Base-by-base conservation (phyloP, 1,140 invertebrate genomes). In the Zelostemma sp. region DNA sequence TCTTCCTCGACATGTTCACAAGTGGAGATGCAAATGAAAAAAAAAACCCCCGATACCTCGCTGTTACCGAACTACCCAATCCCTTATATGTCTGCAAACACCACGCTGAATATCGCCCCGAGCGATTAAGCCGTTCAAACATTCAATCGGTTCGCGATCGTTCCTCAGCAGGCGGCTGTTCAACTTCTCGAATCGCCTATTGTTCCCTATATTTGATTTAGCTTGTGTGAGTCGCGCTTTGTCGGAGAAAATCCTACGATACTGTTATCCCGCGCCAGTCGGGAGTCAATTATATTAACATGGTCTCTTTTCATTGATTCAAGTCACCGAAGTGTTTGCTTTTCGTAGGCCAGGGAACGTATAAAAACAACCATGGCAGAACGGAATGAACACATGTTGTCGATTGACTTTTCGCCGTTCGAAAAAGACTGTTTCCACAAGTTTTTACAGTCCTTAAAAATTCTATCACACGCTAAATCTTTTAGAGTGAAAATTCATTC, bases 81-180 rank as follows among this genome's bases (percentile, higher is more conserved):
- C 68, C 74, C 78, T 77, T 74, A 75, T n/a, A n/a, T 74, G 74
- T 77, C 77, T 70, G 79, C 78, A 81, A 82, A 81, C 79, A 80
- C 46, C 49, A 68, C 54, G 35, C 3, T 11, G 54, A 45, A 53
- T 35, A 67, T 56, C 41, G 80, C 80, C 73, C 57, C 70, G 66
- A 76, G 80, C 77, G 69, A 69, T 74, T 74, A 51, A 69, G 68
- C 65, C 73, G 74, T 80, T 82, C 80, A 82, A 82, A 82, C 80
- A 81, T 53, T 77, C 79, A 80, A 82, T 82, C 78, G 76, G 5
- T 6, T 75, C 73, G 74, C 65, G 68, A 65, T 72, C 66, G 67
- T 53, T 69, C 49, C 55, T 59, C 14, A 64, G 55, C 65, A 41
- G 65, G 45, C 56, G 54, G 60, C 49, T 49, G 56, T 11, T 11